Evolutionary conservation across 1,140 invertebrate genomes (phyloP).

Genomic region (Reticulitermes speratus): DNA sequence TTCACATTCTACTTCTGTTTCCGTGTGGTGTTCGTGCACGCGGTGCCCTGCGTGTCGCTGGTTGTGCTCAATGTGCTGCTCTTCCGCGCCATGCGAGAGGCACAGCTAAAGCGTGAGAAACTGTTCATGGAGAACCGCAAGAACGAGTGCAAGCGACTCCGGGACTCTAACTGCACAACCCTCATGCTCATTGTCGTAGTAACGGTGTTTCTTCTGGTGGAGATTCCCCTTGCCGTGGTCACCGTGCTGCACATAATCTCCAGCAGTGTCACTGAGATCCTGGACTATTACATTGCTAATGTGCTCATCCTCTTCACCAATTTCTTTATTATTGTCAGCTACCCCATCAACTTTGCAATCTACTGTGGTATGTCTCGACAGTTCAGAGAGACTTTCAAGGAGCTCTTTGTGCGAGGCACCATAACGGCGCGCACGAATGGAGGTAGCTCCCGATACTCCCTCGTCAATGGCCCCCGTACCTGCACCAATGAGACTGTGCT

Average conservation of each 20-base stretch:
- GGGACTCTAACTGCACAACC: conserved; percentile 89
- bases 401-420: conserved; percentile 72
- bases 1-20: conserved; percentile 81
- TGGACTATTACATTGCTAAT: conserved; percentile 79
- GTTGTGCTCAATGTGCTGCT: conserved; percentile 87
- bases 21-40: conserved; percentile 85
- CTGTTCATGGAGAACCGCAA: conserved; percentile 83
- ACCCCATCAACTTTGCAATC: conserved; percentile 93
- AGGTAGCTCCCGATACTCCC: conserved; percentile 69
- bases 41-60: conserved; percentile 83
- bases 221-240: conserved; percentile 87
- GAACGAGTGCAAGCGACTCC: conserved; percentile 76
- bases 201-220: conserved; percentile 85
- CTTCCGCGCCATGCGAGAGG: conserved; percentile 78
- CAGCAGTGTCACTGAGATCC: conserved; percentile 61
- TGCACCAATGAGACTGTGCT: conserved; percentile 81
- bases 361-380: conserved; percentile 94
- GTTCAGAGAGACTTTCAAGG: conserved; percentile 91
- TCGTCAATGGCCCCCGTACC: conserved; percentile 76
- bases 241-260: conserved; percentile 83
- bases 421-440: conserved; percentile 48
- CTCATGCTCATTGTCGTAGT: conserved; percentile 95
- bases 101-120: conserved; percentile 75
- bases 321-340: conserved; percentile 87
- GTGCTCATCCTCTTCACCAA: conserved; percentile 83